These are phyloP conservation scores for Scaptomyza montana DNA, from an alignment of 1,140 invertebrate genomes.

Conservation along the genomic window DNA sequence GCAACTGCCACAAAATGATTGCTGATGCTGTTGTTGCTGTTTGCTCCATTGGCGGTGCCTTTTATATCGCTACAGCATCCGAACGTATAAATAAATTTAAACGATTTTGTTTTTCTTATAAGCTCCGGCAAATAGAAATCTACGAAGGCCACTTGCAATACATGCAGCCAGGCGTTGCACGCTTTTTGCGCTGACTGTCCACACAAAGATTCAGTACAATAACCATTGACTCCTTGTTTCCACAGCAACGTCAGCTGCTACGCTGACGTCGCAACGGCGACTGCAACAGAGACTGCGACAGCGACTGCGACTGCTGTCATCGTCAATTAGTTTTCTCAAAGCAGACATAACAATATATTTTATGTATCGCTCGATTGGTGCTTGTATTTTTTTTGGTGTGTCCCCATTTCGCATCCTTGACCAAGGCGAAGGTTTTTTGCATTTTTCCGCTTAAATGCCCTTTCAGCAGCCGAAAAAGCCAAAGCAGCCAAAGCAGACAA, in stretches of 20 bases:
- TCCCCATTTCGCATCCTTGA: conserved; percentile 37
- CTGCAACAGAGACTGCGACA: not conserved
- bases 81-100: conserved; percentile 66
- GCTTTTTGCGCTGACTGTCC: conserved; percentile 14
- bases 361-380: conserved; percentile 53
- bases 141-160: conserved; percentile 59
- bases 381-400: conserved; percentile 24
- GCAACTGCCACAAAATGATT: conserved; percentile 61
- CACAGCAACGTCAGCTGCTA: conserved; percentile 5
- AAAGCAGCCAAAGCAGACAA: not conserved
- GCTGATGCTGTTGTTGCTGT: conserved; percentile 30
- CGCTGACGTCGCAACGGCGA: not conserved
- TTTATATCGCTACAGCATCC: conserved; percentile 52
- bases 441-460: conserved; percentile 67
- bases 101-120: conserved; percentile 57
- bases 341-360: conserved; percentile 75
- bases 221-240: conserved; percentile 26
- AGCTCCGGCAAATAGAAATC: conserved; percentile 56
- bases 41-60: conserved; percentile 58
- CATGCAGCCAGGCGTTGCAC: conserved; percentile 29
- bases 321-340: conserved; percentile 76
- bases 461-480: not conserved
- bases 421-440: conserved; percentile 54
- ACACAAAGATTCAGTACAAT: conserved; percentile 25
- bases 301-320: conserved; percentile 55